phyloP scores from a whole-genome alignment of 2,888 invertebrate species.

The Calameuta filiformis region DNA sequence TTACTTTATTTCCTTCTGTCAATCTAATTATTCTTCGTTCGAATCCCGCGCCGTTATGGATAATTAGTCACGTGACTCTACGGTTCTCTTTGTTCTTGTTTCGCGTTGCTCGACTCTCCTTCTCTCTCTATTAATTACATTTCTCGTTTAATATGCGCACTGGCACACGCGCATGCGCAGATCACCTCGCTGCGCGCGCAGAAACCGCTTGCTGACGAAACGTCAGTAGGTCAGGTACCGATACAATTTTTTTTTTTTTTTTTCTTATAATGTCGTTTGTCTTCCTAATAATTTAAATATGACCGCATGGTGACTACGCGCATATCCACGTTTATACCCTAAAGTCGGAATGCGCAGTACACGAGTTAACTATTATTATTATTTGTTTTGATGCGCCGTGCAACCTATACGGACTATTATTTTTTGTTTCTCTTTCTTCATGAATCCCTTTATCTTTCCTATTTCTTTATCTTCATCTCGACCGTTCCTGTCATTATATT shows the following conservation, averaged over 20 bases:
- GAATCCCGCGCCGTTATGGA: not conserved
- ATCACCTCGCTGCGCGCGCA: not conserved
- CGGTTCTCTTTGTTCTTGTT: conserved; percentile 13
- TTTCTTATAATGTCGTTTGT: not conserved
- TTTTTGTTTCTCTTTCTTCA: conserved; percentile 8
- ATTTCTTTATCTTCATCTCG: not conserved
- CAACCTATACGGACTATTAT: not conserved
- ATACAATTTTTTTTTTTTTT: not conserved
- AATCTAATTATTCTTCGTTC: not conserved
- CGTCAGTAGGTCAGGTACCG: not conserved
- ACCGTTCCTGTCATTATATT: conserved; percentile 19
- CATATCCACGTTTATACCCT: not conserved
- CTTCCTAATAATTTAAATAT: not conserved
- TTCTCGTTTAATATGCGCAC: conserved; percentile 22
- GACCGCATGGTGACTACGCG: not conserved
- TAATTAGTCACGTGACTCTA: not conserved
- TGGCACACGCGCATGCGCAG: not conserved
- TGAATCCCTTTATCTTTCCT: conserved; percentile 16
- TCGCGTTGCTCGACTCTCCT: conserved; percentile 31
- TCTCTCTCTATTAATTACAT: conserved; percentile 12
- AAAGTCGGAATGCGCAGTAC: not conserved
- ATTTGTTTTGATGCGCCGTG: conserved; percentile 3
- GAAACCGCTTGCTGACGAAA: not conserved
- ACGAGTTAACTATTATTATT: conserved; percentile 19
- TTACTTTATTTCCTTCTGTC: conserved; percentile 14